Percentiles rank a stretch among this genome's conserved stretches.
Conservation (phyloP, 2,797 vertebrate genomes). For the Urocyon cinereoargenteus region DNA sequence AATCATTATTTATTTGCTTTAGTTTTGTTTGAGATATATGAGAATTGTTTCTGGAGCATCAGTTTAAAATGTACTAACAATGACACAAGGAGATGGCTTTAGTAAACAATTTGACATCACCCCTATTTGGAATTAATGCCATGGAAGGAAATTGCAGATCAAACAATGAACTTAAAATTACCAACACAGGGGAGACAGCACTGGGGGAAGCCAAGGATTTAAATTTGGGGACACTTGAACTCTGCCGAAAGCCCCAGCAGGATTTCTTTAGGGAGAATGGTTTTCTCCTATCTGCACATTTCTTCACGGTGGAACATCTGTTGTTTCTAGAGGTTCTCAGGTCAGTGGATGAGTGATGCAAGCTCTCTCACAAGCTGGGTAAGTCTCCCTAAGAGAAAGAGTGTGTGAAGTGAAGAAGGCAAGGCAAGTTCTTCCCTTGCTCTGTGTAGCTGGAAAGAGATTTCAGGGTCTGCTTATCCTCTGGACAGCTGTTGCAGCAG, state of each 20-base stretch:
- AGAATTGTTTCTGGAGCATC: not conserved
- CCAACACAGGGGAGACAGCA: not conserved
- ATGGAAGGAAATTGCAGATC: not conserved
- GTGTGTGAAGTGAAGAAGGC: not conserved
- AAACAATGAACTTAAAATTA: not conserved
- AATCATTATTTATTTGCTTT: slow-evolving; percentile 59
- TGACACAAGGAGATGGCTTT: not conserved
- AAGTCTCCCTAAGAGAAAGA: not conserved
- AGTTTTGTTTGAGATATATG: slow-evolving; percentile 43
- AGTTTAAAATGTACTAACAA: slow-evolving; percentile 23
- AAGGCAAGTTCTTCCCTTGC: not conserved
- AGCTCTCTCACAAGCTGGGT: not conserved
- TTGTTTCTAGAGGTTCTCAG: slow-evolving; percentile 10
- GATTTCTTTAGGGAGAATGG: not conserved
- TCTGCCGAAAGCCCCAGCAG: not conserved
- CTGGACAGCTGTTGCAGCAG: not conserved
- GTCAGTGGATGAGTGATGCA: not conserved
- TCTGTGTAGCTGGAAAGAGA: not conserved
- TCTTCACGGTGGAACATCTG: slow-evolving; percentile 18
- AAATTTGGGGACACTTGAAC: slow-evolving; percentile 8
- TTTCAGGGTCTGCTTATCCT: not conserved
- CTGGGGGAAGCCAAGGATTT: not conserved
- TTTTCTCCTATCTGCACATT: not conserved
- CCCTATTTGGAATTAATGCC: slow-evolving; percentile 50
- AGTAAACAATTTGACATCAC: slow-evolving; percentile 9